A percentile compares a stretch with the other conserved stretches of the same genome.
Conservation (phyloP, 2,888 invertebrate genomes). For the Linnaemya tessellans region DNA sequence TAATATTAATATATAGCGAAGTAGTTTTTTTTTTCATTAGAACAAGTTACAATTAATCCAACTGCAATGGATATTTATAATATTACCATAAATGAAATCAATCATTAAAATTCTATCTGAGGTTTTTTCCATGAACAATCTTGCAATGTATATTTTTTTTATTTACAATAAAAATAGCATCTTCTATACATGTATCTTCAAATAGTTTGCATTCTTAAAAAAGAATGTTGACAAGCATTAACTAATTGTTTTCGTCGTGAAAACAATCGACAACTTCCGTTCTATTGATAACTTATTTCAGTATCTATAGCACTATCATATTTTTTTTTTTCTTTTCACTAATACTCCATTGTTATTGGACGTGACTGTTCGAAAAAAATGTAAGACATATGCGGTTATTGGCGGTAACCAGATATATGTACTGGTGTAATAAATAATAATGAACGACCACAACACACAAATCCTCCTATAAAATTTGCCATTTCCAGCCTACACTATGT, state of each 20-base stretch:
- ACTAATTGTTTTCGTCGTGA: not conserved
- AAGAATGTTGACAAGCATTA: not conserved
- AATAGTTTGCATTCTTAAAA: not conserved
- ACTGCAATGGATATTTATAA: slow-evolving; percentile 37
- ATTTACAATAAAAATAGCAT: not conserved
- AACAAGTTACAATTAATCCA: slow-evolving; percentile 45
- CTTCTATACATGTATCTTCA: not conserved
- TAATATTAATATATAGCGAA: slow-evolving; percentile 63
- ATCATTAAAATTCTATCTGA: slow-evolving; percentile 19
- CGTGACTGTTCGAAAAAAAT: not conserved
- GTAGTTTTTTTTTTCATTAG: slow-evolving; percentile 58
- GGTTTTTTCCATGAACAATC: not conserved
- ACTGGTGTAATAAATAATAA: slow-evolving; percentile 28
- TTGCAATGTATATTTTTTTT: not conserved
- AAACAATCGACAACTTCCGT: not conserved
- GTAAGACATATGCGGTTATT: not conserved
- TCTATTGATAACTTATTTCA: not conserved
- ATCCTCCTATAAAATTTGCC: slow-evolving; percentile 20
- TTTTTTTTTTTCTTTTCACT: not conserved
- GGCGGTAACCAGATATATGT: not conserved
- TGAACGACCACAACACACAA: not conserved
- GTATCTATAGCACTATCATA: not conserved
- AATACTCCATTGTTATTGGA: not conserved
- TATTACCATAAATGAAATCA: slow-evolving; percentile 18
- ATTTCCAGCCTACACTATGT: not conserved